These are phyloP conservation scores for Hypsopygia costalis DNA, from an alignment of 2,888 invertebrate species.

Conservation along the genomic window DNA sequence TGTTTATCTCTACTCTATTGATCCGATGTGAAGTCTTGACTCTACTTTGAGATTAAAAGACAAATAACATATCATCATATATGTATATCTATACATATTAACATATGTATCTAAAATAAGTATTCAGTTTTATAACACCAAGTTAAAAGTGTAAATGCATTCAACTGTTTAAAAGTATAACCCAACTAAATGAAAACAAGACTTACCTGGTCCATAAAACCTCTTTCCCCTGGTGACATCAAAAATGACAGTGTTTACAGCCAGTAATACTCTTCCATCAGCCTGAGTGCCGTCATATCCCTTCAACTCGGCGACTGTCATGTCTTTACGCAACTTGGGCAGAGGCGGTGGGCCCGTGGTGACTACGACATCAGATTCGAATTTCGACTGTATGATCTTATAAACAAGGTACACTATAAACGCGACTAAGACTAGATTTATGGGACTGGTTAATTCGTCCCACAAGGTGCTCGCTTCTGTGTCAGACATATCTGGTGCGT, in stretches of 20 bases:
- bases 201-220: slow-evolving; percentile 96
- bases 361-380: slow-evolving; percentile 50
- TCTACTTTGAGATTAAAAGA: too few relatives aligned
- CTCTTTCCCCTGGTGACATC: slow-evolving; percentile 95
- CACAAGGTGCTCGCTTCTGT: slow-evolving; percentile 47
- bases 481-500: slow-evolving; percentile 36
- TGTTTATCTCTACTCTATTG: too few relatives aligned
- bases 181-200: slow-evolving; percentile 20
- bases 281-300: slow-evolving; percentile 90
- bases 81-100: too few relatives aligned
- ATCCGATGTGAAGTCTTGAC: too few relatives aligned
- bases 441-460: slow-evolving; percentile 68
- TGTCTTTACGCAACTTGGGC: slow-evolving; percentile 92
- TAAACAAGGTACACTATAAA: slow-evolving; percentile 79
- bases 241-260: slow-evolving; percentile 96
- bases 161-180: not conserved
- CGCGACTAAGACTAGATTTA: slow-evolving; percentile 58
- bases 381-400: slow-evolving; percentile 81
- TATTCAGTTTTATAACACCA: too few relatives aligned
- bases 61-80: too few relatives aligned
- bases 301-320: slow-evolving; percentile 92
- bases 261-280: slow-evolving; percentile 94
- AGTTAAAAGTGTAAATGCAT: too few relatives aligned
- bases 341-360: slow-evolving; percentile 77
- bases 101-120: too few relatives aligned